These are phyloP conservation scores for Cantharis rustica DNA, from an alignment of 2,888 invertebrate species.

Conservation along the genomic window DNA sequence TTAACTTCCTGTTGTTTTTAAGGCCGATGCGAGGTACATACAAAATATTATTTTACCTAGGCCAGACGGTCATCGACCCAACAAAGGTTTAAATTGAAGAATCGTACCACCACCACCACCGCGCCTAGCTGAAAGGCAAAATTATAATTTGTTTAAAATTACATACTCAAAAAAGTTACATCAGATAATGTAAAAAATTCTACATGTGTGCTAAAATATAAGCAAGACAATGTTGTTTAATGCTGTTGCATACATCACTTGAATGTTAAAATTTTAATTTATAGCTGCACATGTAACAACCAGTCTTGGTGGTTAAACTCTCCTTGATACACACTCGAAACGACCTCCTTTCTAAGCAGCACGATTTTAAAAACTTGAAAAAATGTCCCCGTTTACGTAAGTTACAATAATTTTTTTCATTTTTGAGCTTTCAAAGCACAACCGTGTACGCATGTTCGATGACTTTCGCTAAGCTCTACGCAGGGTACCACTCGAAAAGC, in stretches of 20 bases:
- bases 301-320: neutral
- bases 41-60: neutral
- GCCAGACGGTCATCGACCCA: constrained; percentile 2
- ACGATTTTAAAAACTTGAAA: neutral
- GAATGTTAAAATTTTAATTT: neutral
- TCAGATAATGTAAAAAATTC: neutral
- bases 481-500: constrained; percentile 11
- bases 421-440: neutral
- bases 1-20: neutral
- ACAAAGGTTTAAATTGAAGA: neutral
- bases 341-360: neutral
- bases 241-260: neutral
- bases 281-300: neutral
- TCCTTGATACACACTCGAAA: neutral
- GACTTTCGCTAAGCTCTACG: constrained; percentile 36
- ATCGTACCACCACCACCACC: neutral
- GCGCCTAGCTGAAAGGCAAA: neutral
- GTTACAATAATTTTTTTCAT: neutral
- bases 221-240: neutral
- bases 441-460: constrained; percentile 16
- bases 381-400: neutral
- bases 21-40: neutral
- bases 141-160: neutral
- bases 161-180: neutral
- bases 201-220: neutral